A percentile compares a stretch with the other conserved stretches of the same genome.
Conservation (phyloP, 2,797 vertebrate genomes). For the Salarias fasciatus region DNA sequence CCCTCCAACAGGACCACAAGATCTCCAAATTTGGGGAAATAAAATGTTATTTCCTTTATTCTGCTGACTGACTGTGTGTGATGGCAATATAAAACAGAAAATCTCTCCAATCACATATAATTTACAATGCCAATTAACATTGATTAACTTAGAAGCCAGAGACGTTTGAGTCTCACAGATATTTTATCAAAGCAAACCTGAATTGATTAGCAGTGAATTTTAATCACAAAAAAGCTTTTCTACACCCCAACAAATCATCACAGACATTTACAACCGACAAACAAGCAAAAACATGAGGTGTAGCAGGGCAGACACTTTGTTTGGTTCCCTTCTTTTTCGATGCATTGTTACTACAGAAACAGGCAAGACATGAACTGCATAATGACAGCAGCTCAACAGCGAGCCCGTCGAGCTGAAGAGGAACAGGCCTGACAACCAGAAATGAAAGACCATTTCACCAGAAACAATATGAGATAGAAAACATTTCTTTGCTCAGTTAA, state of each 20-base stretch:
- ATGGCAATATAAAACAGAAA: too few species aligned
- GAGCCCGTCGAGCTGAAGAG: constrained; percentile 13
- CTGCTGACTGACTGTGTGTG: too few species aligned
- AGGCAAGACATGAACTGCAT: constrained; percentile 29
- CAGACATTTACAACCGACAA: neutral
- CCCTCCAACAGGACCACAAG: neutral
- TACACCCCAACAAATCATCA: neutral
- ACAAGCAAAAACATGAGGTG: neutral
- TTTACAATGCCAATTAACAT: too few species aligned
- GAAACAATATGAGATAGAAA: neutral
- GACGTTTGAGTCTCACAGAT: too few species aligned
- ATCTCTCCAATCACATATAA: too few species aligned
- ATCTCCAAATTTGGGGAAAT: too few species aligned
- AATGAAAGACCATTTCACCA: constrained; percentile 2
- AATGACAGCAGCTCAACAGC: constrained; percentile 21
- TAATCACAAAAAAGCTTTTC: neutral
- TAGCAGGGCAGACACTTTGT: constrained; percentile 5
- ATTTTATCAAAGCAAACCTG: neutral
- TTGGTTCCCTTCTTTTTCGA: neutral
- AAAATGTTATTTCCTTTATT: too few species aligned
- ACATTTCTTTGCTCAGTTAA: constrained; percentile 1
- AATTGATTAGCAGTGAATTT: neutral
- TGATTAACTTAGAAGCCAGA: too few species aligned
- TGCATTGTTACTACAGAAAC: constrained; percentile 56
- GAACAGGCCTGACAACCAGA: constrained; percentile 13